These are phyloP conservation scores for Argyrosomus regius DNA, from an alignment of 2,797 vertebrate species.

Conservation along the genomic window DNA sequence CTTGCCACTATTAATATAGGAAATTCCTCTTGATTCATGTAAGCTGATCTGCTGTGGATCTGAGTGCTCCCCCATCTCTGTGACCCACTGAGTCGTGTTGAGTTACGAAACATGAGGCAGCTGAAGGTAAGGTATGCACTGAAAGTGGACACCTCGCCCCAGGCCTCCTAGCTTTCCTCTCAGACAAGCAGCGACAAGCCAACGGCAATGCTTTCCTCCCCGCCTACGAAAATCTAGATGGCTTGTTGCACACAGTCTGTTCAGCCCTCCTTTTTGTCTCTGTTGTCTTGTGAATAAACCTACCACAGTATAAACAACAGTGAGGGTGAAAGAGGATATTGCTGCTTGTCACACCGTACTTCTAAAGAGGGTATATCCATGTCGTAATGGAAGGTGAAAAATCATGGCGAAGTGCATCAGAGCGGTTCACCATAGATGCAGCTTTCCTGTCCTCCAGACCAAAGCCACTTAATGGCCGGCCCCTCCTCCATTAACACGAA, in stretches of 20 bases:
- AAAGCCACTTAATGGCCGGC: conserved; percentile 68
- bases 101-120: conserved; percentile 86
- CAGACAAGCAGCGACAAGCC: conserved; percentile 85
- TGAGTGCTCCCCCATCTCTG: conserved; percentile 77
- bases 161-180: conserved; percentile 83
- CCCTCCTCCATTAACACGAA: conserved; percentile 77
- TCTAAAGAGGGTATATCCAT: conserved; percentile 60
- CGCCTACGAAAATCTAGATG: conserved; percentile 70
- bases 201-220: conserved; percentile 62
- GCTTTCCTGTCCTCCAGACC: conserved; percentile 69
- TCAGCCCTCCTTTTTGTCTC: conserved; percentile 57
- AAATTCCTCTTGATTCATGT: conserved; percentile 83
- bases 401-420: conserved; percentile 63
- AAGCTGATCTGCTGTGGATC: conserved; percentile 78
- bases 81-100: conserved; percentile 82
- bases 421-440: conserved; percentile 42
- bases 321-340: conserved; percentile 66
- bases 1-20: conserved; percentile 76
- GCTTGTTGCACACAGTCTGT: conserved; percentile 62
- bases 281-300: conserved; percentile 66
- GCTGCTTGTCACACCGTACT: conserved; percentile 53
- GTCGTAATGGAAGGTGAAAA: conserved; percentile 72
- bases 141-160: conserved; percentile 86
- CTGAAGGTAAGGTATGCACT: conserved; percentile 86
- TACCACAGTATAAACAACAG: conserved; percentile 67